Evolutionary conservation across 2,113 vertebrate species (phyloP).

Genomic region (Campylorhamphus procurvoides): DNA sequence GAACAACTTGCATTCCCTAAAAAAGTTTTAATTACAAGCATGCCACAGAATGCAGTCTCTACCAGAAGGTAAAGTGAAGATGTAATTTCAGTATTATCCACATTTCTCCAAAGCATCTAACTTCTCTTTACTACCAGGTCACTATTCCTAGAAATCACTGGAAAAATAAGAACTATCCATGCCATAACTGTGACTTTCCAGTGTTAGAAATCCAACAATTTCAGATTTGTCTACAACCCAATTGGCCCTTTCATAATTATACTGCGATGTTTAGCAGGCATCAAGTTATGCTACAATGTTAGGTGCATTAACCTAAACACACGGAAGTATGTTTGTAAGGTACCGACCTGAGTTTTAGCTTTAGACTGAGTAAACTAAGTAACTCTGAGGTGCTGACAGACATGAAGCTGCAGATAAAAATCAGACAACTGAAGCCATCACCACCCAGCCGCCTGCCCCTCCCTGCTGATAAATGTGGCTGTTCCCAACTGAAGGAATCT

Average conservation of each 20-base stretch:
- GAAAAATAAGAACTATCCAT: not conserved
- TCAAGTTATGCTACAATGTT: not conserved
- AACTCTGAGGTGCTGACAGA: not conserved
- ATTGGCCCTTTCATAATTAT: not conserved
- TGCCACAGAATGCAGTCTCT: not conserved
- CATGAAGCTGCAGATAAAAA: constrained; percentile 7
- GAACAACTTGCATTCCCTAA: not conserved
- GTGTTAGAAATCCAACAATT: not conserved
- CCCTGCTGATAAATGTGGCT: not conserved
- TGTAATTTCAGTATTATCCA: not conserved
- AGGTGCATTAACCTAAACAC: not conserved
- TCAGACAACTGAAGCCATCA: constrained; percentile 13
- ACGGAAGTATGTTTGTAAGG: not conserved
- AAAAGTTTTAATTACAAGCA: not conserved
- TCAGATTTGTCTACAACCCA: not conserved
- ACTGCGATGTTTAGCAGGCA: fast-evolving
- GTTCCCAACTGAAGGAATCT: not conserved
- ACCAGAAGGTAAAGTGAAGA: not conserved
- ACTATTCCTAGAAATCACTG: not conserved
- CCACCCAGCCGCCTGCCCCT: not conserved
- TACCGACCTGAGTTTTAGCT: not conserved
- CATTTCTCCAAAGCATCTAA: not conserved
- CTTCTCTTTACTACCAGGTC: not conserved
- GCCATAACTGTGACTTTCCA: not conserved
- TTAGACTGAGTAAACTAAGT: not conserved